Evolutionary conservation across 2,888 invertebrate species (phyloP).

Genomic region (Calameuta pallipes): DNA sequence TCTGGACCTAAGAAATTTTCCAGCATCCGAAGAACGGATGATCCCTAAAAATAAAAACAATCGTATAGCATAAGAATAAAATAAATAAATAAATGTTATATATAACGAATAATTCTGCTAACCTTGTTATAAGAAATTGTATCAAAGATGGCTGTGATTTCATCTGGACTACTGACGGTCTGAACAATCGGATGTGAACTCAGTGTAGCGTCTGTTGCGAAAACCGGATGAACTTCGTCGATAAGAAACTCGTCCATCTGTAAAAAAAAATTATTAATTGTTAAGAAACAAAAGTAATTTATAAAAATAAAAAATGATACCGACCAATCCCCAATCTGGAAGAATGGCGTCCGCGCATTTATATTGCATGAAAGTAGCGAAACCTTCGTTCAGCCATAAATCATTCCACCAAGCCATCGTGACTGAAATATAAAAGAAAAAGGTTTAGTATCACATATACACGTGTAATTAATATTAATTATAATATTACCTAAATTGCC

Average conservation of each 20-base stretch:
- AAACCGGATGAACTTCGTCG: constrained; percentile 78
- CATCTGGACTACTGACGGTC: constrained; percentile 84
- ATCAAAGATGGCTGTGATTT: constrained; percentile 94
- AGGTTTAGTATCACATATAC: background rate
- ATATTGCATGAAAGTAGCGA: constrained; percentile 89
- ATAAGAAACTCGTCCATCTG: constrained; percentile 83
- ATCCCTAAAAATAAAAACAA: constrained; percentile 71
- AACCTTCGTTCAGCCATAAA: constrained; percentile 93
- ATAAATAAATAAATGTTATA: constrained; percentile 18
- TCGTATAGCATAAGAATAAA: background rate
- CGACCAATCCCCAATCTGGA: constrained; percentile 85
- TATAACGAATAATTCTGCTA: constrained; percentile 30
- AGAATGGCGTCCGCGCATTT: constrained; percentile 79
- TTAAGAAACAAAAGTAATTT: constrained; percentile 14
- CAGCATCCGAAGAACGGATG: constrained; percentile 88
- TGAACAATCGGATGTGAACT: constrained; percentile 93
- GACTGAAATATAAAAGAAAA: constrained; percentile 69
- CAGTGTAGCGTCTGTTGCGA: constrained; percentile 80
- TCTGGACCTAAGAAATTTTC: constrained; percentile 82
- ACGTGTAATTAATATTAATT: background rate
- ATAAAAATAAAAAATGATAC: constrained; percentile 30
- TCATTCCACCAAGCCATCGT: constrained; percentile 96
- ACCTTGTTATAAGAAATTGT: constrained; percentile 92
- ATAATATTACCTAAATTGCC: constrained; percentile 80
- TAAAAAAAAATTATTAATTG: constrained; percentile 44